phyloP scores from a whole-genome alignment of 2,113 vertebrate genomes.

The Cacatua alba region DNA sequence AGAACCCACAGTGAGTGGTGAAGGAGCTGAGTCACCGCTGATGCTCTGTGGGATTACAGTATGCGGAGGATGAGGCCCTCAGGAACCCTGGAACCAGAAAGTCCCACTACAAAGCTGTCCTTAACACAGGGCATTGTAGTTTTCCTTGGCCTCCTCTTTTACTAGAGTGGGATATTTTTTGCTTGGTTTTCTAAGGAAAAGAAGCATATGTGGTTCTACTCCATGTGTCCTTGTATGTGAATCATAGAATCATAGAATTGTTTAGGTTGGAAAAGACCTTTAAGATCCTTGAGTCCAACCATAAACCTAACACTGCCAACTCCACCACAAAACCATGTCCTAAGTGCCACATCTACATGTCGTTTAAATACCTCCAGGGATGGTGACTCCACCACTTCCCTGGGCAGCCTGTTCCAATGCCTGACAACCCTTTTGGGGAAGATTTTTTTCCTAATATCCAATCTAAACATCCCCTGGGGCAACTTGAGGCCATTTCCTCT shows the following conservation, averaged over 20 bases:
- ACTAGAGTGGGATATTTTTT: neutral
- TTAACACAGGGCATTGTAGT: neutral
- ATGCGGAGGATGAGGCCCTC: neutral
- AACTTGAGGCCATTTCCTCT: neutral
- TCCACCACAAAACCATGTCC: neutral
- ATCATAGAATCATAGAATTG: neutral
- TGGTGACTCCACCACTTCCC: neutral
- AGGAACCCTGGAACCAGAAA: neutral
- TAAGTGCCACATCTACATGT: neutral
- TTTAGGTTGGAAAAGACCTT: neutral
- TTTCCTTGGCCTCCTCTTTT: neutral
- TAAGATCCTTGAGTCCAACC: neutral
- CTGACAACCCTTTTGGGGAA: neutral
- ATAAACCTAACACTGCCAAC: neutral
- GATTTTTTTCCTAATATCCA: neutral
- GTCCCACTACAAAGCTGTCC: neutral
- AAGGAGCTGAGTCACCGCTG: neutral
- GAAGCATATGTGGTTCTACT: neutral
- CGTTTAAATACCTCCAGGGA: neutral
- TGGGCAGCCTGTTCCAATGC: neutral
- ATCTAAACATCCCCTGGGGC: neutral
- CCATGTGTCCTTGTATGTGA: neutral
- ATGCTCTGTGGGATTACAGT: neutral
- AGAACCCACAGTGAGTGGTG: neutral
- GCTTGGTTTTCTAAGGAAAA: neutral